Evolutionary conservation across 1,140 invertebrate genomes (phyloP), one percentile per base, ranked within the genome.

Genomic region (Metaphire vulgaris): DNA sequence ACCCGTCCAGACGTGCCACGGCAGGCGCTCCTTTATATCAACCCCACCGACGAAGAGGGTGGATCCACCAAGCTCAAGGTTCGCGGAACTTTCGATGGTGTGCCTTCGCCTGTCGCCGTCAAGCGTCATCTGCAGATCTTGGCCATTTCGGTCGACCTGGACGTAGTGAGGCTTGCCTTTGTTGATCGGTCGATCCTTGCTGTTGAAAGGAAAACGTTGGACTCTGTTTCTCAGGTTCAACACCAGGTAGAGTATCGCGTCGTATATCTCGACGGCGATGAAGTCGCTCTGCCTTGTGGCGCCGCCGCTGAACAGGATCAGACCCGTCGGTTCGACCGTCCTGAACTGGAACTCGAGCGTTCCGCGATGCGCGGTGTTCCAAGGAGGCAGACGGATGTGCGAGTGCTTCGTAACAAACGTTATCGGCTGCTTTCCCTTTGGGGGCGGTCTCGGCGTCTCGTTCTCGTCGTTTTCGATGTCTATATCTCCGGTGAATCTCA

Each of bases 191-290:
- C 21, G 41, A 21, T 56, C 6, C 15, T 1, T 2, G 6, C n/a
- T 30, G 1, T 68, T 16, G 30, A 77, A 73, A 15, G 15, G 16
- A 15, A 74, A 31, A 2, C 82, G 69, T 1, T 76, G 79, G 0
- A 77, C 75, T 2, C 74, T 33, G 12, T 69, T 66, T 0, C 82
- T 83, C 64, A 82, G 79, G 72, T 83, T 79, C 65, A 80, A 74
- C 0, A 84, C 76, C 15, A 84, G 79, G 72, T 82, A 85, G 1
- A 83, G 76, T 6, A 79, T 78, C 0, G 82, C 83, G 75, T 84
- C 83, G 72, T 77, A 82, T 14, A 85, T 33, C 71, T 85, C 83
- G 29, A 84, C 31, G 90, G 87, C 15, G 90, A 85, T 76, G 93
- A 79, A 29, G 81, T 83, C 69, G 79, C 77, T 28, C 2, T 26